phyloP scores from a whole-genome alignment of 2,888 invertebrate species.

The Rhaphigaster nebulosa region DNA sequence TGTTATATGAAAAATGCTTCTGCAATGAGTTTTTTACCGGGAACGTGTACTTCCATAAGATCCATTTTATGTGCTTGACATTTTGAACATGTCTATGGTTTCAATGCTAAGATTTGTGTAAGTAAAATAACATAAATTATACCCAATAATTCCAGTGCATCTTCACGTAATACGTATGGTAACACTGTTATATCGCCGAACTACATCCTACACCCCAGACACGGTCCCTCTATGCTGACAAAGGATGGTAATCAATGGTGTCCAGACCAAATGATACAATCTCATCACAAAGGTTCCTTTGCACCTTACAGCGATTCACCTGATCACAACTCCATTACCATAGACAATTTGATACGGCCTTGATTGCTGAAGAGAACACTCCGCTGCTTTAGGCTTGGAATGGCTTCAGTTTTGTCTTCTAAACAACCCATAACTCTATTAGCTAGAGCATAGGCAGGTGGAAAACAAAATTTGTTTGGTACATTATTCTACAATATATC shows the following conservation, averaged over 20 bases:
- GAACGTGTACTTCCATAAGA: not conserved
- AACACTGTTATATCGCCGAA: not conserved
- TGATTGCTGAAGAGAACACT: not conserved
- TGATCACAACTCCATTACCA: slow-evolving; percentile 26
- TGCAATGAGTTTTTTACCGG: not conserved
- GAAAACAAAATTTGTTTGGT: not conserved
- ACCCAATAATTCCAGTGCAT: not conserved
- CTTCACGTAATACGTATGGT: not conserved
- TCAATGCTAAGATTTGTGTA: not conserved
- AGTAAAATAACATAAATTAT: not conserved
- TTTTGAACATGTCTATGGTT: not conserved
- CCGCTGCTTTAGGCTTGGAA: not conserved
- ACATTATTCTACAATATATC: not conserved
- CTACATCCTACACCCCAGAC: not conserved
- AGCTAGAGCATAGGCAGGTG: not conserved
- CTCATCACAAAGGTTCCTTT: slow-evolving; percentile 28
- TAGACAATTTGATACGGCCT: slow-evolving; percentile 27
- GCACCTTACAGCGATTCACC: slow-evolving; percentile 8
- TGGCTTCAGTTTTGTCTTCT: not conserved
- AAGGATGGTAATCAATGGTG: slow-evolving; percentile 23
- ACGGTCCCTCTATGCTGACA: not conserved
- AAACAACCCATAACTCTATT: not conserved
- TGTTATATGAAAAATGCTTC: not conserved
- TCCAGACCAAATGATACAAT: not conserved
- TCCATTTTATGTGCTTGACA: not conserved